phyloP scores from a whole-genome alignment of 2,113 vertebrate species.

The Stegostoma tigrinum region DNA sequence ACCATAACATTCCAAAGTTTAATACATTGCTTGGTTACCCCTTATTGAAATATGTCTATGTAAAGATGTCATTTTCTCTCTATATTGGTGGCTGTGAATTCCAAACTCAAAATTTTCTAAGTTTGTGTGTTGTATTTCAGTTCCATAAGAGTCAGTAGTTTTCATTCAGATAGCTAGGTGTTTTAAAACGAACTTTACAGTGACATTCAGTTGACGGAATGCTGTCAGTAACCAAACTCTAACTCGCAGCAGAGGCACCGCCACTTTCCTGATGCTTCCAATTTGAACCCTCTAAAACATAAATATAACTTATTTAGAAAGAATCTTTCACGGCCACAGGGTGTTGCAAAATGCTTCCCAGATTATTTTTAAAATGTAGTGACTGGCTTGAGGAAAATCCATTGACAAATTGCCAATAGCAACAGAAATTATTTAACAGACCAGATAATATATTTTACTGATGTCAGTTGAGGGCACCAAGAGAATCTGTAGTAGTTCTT shows the following conservation, averaged over 20 bases:
- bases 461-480: no score
- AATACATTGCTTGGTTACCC: neutral
- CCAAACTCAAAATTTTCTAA: neutral
- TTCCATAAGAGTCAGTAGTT: neutral
- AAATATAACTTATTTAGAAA: neutral
- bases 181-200: neutral
- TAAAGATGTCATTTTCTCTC: neutral
- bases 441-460: no score
- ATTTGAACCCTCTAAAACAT: neutral
- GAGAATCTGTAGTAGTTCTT: no score
- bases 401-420: neutral
- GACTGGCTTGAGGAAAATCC: neutral
- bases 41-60: neutral
- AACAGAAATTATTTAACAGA: neutral
- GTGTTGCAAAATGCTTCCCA: neutral
- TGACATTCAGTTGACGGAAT: neutral
- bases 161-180: neutral
- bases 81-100: neutral
- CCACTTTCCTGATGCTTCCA: neutral
- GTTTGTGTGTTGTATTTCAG: neutral
- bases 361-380: neutral
- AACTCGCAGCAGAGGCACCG: no score
- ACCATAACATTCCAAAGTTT: neutral
- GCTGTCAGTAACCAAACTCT: neutral
- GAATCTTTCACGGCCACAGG: neutral